phyloP scores from a whole-genome alignment of 2,888 invertebrate genomes.

The Himalopsyche anomala region DNA sequence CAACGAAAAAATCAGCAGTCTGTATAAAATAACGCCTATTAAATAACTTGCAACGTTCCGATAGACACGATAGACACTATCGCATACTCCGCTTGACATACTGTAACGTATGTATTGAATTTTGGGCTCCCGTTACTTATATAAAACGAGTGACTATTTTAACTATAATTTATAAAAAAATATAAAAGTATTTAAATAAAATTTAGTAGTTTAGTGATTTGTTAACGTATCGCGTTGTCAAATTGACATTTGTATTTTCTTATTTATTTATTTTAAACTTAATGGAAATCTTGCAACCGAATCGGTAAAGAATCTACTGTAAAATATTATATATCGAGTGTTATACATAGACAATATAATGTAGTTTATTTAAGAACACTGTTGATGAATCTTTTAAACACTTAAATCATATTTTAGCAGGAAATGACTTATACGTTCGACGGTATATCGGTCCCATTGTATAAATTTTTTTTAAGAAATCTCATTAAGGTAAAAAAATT shows the following conservation, averaged over 20 bases:
- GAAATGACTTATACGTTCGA: conserved; percentile 26
- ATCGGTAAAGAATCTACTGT: conserved; percentile 50
- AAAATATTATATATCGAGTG: conserved; percentile 54
- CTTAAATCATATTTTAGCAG: conserved; percentile 42
- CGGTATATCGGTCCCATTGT: conserved; percentile 43
- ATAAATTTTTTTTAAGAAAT: conserved; percentile 42
- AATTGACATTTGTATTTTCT: conserved; percentile 43
- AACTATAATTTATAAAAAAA: conserved; percentile 39
- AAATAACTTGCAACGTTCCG: not conserved
- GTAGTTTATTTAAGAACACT: conserved; percentile 48
- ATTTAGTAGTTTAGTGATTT: conserved; percentile 25
- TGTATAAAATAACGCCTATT: conserved; percentile 28
- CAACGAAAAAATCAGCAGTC: conserved; percentile 35
- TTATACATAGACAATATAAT: conserved; percentile 50
- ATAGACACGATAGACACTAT: not conserved
- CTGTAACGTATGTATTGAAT: not conserved
- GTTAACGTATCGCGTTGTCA: conserved; percentile 17
- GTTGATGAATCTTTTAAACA: conserved; percentile 47
- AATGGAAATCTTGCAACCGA: conserved; percentile 37
- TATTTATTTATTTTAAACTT: conserved; percentile 32
- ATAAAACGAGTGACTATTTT: conserved; percentile 31
- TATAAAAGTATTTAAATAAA: conserved; percentile 42
- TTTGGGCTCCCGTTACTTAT: not conserved
- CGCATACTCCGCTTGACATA: conserved; percentile 32
- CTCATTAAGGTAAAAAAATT: conserved; percentile 44